phyloP scores from a whole-genome alignment of 2,797 vertebrate genomes.

The Semotilus atromaculatus region DNA sequence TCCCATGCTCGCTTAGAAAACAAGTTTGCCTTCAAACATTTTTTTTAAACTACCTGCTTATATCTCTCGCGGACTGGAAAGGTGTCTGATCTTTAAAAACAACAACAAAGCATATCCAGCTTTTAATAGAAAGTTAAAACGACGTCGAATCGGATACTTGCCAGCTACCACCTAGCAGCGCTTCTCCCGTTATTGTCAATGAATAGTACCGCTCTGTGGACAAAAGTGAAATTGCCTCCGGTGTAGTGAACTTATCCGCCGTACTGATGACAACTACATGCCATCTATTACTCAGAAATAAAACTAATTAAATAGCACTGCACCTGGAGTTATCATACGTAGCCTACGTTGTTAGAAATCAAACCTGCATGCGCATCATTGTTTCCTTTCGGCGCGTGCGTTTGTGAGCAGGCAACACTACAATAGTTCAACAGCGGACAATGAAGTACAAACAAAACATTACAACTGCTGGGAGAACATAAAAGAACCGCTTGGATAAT shows the following conservation, averaged over 20 bases:
- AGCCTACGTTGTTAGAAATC: slow-evolving; percentile 1
- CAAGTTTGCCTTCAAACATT: neutral
- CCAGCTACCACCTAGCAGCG: slow-evolving; percentile 13
- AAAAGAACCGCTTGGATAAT: neutral
- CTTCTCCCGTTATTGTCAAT: slow-evolving; percentile 66
- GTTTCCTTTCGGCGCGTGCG: slow-evolving; percentile 21
- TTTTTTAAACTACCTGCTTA: neutral
- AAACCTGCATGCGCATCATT: neutral
- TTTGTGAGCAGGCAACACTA: neutral
- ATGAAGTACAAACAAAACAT: slow-evolving; percentile 36
- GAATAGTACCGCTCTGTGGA: slow-evolving; percentile 89
- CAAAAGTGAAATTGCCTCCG: slow-evolving; percentile 72
- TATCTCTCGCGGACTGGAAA: neutral
- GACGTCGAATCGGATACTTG: slow-evolving; percentile 22
- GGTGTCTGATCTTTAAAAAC: neutral
- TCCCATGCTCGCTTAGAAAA: slow-evolving; percentile 74
- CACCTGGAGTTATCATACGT: neutral
- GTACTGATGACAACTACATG: slow-evolving; percentile 62
- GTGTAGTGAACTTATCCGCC: slow-evolving; percentile 64
- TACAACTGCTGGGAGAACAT: neutral
- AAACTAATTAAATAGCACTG: neutral
- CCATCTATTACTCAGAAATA: slow-evolving; percentile 21
- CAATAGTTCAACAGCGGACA: slow-evolving; percentile 28
- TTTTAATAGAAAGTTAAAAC: slow-evolving; percentile 27
- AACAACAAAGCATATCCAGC: neutral